Conservation (phyloP, 1,140 invertebrate genomes). For the Brevipalpus yothersi region DNA sequence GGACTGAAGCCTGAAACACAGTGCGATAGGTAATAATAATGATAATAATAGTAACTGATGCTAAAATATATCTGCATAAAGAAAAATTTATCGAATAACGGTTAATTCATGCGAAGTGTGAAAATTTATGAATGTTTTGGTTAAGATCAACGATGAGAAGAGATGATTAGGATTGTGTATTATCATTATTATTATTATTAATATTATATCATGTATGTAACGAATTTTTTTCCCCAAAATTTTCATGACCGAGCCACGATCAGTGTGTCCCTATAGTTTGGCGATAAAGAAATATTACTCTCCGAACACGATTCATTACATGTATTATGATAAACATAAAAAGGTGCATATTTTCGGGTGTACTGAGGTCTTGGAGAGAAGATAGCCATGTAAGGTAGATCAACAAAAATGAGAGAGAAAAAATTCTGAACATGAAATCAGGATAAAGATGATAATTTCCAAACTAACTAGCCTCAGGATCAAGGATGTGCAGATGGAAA, state of each 20-base stretch:
- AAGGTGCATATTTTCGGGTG: neutral
- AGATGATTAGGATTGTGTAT: no score
- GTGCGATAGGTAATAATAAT: neutral
- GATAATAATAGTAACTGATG: no score
- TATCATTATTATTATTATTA: no score
- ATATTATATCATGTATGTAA: no score
- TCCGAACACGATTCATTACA: neutral
- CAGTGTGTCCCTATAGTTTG: no score
- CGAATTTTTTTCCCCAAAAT: no score
- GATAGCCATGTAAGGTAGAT: neutral
- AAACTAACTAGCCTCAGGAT: no score
- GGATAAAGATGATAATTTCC: neutral
- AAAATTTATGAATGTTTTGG: neutral
- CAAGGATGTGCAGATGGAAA: neutral
- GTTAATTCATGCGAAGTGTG: neutral
- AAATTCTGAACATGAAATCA: neutral
- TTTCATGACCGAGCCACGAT: no score
- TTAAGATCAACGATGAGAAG: neutral
- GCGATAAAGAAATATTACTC: neutral
- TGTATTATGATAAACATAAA: neutral
- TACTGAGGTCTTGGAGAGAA: neutral
- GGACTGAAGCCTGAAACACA: neutral
- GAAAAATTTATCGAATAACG: neutral
- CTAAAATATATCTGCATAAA: neutral
- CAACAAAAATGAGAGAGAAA: neutral